Evolutionary conservation across 30 jellyfish, hydroid and myxozoan genomes (phyloP), one percentile per base, ranked within the genome.

Genomic region (Pseudorhiza aurosa): DNA sequence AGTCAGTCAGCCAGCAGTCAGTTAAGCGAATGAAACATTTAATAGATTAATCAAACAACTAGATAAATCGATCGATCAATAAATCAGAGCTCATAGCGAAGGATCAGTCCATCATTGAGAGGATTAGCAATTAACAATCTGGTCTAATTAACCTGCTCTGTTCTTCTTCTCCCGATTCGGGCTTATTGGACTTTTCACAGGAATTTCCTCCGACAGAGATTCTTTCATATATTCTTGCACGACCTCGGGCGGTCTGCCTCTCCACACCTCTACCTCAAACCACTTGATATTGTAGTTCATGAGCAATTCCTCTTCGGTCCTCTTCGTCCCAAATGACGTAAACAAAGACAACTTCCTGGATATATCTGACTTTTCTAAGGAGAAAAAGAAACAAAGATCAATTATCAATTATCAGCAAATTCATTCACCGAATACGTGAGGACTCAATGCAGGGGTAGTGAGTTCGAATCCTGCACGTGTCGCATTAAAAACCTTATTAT

Each of bases 191-290:
- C 70, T 45, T 82, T 37, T 82, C 33, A 59, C 70, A 45, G 78
- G 74, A 2, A 70, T 51, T 9, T 74, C 87, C 19, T 29, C 36
- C 33, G 25, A 40, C 17, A 73, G 60, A 8, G 63, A 36, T 58
- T 39, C 75, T 21, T 57, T 58, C 74, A 83, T 43, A 24, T 65
- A 83, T 25, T 56, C 85, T 2, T 94, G 88, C 6, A 46, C 44
- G 8, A 32, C 79, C 0, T 65, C 87, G 11, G 72, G 79, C 2
- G 90, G 70, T 62, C 74, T 72, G 72, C 91, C 98, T 27, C 96
- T 67, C 94, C 96, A 85, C 11, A 86, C 96, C 28, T 91, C 89
- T 1, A 86, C 98, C 77, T 92, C 98, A 36, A 92, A 63, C 96
- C 98, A 92, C 40, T 81, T 72, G 58, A 75, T 85, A 53, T 82